Percentiles rank a stretch among this genome's conserved stretches.
phyloP scores from a whole-genome alignment of 2,797 vertebrate genomes.

The Myotis myotis region DNA sequence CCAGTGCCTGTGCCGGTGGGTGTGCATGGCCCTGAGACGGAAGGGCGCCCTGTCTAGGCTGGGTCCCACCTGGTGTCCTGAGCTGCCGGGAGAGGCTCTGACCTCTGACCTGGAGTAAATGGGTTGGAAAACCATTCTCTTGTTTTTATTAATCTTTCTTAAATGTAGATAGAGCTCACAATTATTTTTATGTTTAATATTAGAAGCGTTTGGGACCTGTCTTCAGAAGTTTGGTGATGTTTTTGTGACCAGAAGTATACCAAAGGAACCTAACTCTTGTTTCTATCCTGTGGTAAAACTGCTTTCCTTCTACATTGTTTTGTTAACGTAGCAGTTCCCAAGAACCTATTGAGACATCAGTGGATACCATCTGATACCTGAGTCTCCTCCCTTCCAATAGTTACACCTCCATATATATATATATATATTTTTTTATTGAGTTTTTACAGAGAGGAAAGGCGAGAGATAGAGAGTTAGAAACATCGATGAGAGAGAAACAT shows the following conservation, averaged over 20 bases:
- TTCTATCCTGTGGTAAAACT: not conserved
- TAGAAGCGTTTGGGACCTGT: not conserved
- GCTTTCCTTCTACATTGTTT: not conserved
- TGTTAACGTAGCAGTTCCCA: not conserved
- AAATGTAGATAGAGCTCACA: not conserved
- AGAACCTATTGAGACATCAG: not conserved
- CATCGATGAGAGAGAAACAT: no score
- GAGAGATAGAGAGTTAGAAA: no score
- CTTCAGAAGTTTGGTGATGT: not conserved
- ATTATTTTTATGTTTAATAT: not conserved
- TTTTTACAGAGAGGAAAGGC: no score
- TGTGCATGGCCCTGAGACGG: not conserved
- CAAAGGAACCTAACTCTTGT: not conserved
- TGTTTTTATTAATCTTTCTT: not conserved
- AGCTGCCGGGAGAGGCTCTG: not conserved
- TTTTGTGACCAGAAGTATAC: not conserved
- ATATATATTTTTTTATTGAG: no score
- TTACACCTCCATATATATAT: no score
- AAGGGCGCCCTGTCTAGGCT: not conserved
- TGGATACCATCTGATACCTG: not conserved
- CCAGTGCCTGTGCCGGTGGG: not conserved
- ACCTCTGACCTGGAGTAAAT: not conserved
- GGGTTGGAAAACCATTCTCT: not conserved
- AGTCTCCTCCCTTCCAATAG: not conserved
- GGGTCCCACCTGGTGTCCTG: not conserved